Evolutionary conservation across 2,797 vertebrate species (phyloP), one percentile per base, ranked within the genome.

Genomic region (Garrulus glandarius): DNA sequence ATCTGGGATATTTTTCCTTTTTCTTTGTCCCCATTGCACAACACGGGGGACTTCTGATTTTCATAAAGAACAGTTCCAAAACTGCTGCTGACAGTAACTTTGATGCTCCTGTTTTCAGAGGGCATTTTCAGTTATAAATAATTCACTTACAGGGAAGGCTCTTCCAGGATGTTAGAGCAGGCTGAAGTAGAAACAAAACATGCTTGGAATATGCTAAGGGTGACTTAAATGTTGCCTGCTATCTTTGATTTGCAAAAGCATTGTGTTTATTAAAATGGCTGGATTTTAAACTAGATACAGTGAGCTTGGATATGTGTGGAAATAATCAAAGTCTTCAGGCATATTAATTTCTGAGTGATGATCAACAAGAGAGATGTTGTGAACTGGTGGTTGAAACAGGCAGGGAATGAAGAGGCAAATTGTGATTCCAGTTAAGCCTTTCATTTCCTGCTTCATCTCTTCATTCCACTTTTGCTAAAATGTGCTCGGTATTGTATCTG

Each of bases 401-500:
- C 81, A 68, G 49, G 41, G 75, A 82, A 68, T 12, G 46, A 89
- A 82, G 78, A 91, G 63, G 32, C 34, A 82, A 89, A 67, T 13
- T 55, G 37, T 64, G 71, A 77, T 82, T 92, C 53, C 34, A 50
- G 34, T 89, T 91, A 53, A 94, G 27, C 56, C 17, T 87, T 93
- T 92, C 2, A 67, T 90, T 92, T 81, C 84, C 78, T 67, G 36
- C 67, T 94, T 84, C 93, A n/a, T 87, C 23, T 90, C 34, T 88
- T 77, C 75, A 36, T 68, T 72, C 39, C 55, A 6, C 55, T 70
- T 87, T 56, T 77, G 52, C 67, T 77, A 56, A 74, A 80, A 85
- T 22, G 43, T 57, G 22, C 44, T 7, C 3, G 0, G 11, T 64
- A 15, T 78, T 80, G 14, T 78, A 29, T 67, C 76, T 88, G 29